Percentiles rank a stretch among this genome's conserved stretches.
phyloP scores from a whole-genome alignment of 2,888 invertebrate species.

The Onchidella celtica region DNA sequence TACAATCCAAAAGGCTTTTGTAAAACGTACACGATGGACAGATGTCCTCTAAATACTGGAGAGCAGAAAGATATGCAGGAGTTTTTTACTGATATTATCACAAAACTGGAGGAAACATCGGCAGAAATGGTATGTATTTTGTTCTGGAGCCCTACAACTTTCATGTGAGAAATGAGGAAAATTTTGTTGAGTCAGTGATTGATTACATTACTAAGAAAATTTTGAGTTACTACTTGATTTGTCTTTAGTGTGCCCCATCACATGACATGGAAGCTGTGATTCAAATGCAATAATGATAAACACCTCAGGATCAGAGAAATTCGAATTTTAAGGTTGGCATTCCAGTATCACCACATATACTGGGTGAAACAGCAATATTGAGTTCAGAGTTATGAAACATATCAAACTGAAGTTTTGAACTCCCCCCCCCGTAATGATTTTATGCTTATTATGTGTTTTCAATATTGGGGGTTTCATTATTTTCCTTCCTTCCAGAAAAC shows the following conservation, averaged over 20 bases:
- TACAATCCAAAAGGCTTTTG: slow-evolving; percentile 97
- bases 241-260: too few relatives aligned
- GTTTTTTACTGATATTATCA: slow-evolving; percentile 97
- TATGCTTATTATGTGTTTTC: too few relatives aligned
- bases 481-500: slow-evolving; percentile 86
- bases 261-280: neutral
- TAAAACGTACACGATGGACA: slow-evolving; percentile 98
- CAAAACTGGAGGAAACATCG: slow-evolving; percentile 97
- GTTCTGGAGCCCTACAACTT: neutral
- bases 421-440: too few relatives aligned
- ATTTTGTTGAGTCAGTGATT: neutral
- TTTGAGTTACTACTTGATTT: too few relatives aligned
- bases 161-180: neutral
- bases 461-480: too few relatives aligned
- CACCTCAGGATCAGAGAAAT: neutral
- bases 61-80: slow-evolving; percentile 99
- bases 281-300: neutral
- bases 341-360: too few relatives aligned
- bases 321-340: too few relatives aligned
- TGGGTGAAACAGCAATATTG: too few relatives aligned
- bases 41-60: slow-evolving; percentile 95
- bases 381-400: too few relatives aligned
- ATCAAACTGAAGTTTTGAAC: too few relatives aligned
- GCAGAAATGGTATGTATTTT: slow-evolving; percentile 83
- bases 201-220: too few relatives aligned